These are phyloP conservation scores for Eulacestoma nigropectus DNA, from an alignment of 2,113 vertebrate genomes.

Conservation along the genomic window DNA sequence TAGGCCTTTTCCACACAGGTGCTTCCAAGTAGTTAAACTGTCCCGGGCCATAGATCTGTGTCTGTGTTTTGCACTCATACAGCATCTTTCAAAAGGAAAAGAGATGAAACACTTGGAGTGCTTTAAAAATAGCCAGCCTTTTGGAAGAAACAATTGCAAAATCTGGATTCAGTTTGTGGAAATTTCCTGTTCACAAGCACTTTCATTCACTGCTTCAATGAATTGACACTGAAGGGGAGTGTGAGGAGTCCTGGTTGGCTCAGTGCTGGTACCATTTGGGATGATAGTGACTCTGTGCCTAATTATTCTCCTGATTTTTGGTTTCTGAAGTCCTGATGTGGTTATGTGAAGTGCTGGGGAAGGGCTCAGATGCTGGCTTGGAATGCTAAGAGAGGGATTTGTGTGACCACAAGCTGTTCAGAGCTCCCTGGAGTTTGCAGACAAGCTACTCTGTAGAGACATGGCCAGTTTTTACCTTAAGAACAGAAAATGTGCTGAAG, in stretches of 20 bases:
- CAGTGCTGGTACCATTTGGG: rapidly evolving
- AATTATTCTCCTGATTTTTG: background rate
- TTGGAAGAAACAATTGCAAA: background rate
- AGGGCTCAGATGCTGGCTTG: background rate
- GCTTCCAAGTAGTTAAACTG: background rate
- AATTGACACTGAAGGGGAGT: background rate
- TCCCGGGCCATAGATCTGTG: background rate
- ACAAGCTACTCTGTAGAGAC: background rate
- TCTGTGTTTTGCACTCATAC: background rate
- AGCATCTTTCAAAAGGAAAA: constrained; percentile 5
- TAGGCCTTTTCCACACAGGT: background rate
- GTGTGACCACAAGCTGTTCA: background rate
- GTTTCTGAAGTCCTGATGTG: background rate
- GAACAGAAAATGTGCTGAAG: background rate
- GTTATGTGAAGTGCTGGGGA: background rate
- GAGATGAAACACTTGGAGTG: background rate
- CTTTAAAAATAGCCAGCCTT: constrained; percentile 24
- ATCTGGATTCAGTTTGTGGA: background rate
- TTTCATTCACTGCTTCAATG: background rate
- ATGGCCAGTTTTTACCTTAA: background rate
- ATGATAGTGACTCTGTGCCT: background rate
- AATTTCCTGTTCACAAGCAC: constrained; percentile 4
- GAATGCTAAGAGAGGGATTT: background rate
- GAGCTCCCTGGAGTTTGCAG: background rate
- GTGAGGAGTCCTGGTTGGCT: background rate